A percentile compares a stretch with the other conserved stretches of the same genome.
These are phyloP conservation scores for Hymenopus coronatus DNA, from an alignment of 2,888 invertebrate species.

Conservation along the genomic window DNA sequence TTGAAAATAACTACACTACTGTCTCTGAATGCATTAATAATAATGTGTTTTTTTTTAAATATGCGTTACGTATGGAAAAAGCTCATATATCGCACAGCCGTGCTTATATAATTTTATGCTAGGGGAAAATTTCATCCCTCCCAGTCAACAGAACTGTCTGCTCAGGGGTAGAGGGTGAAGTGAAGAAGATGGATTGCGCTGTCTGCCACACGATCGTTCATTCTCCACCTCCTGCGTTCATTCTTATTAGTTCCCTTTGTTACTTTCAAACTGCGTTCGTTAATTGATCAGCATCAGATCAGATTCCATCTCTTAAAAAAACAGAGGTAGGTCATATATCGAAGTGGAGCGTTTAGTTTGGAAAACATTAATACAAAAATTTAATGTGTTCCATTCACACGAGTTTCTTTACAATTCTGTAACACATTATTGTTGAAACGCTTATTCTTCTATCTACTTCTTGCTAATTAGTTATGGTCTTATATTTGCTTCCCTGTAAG, in stretches of 20 bases:
- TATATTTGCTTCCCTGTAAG: too few relatives aligned
- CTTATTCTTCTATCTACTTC: too few relatives aligned
- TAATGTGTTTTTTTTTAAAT: background rate
- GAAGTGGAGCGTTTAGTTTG: too few relatives aligned
- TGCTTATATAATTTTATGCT: background rate
- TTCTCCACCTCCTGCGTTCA: background rate
- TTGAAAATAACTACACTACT: background rate
- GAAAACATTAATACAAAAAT: too few relatives aligned
- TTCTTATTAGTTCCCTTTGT: background rate
- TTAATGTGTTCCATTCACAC: too few relatives aligned
- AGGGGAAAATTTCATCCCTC: background rate
- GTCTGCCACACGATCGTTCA: background rate
- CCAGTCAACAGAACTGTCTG: background rate
- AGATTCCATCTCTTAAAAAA: too few relatives aligned
- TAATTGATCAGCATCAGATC: background rate
- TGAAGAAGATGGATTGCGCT: background rate
- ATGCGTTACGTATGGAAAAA: background rate
- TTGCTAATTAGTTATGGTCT: too few relatives aligned
- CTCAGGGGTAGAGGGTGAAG: too few relatives aligned
- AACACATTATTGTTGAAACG: too few relatives aligned
- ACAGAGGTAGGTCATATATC: too few relatives aligned
- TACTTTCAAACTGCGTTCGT: background rate
- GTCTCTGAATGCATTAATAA: background rate
- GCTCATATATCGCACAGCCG: background rate
- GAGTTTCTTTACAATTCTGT: too few relatives aligned